Evolutionary conservation across 2,888 invertebrate species (phyloP), one percentile per base, ranked within the genome.

Genomic region (Endomychus coccineus): DNA sequence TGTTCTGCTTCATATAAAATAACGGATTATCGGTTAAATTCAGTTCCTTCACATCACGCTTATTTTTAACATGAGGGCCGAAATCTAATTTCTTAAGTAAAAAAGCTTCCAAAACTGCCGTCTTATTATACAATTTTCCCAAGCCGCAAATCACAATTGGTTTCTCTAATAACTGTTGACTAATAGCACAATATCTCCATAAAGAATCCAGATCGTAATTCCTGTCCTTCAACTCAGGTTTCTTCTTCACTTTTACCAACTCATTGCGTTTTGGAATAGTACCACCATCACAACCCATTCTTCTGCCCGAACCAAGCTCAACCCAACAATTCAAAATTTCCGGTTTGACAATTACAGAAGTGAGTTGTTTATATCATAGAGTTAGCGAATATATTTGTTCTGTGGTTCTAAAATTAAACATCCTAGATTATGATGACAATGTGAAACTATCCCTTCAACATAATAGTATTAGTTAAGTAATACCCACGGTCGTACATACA

Each of bases 101-200:
- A 17, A 97, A 70, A 10, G 83, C 78, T 61, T 97, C 94, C 19
- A 98, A 77, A 0, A 97, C 78, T 3, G 88, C 77, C 59, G 91
- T 88, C 61, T 98, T 98, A 58, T 85, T 94, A 69, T 96, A 98
- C 0, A 98, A 70, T 33, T 82, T 77, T 4, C 97, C 97, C 12
- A 95, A 70, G 13, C 84, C 83, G 66, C 96, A 97, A 30, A 88
- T 84, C 3, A 92, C 94, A 33, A 97, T 79, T 0, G 97, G 97
- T 46, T 77, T 69, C 59, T 83, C 80, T 10, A 97, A 66, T 1
- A 79, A 77, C 58, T 88, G 78, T 58, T 96, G 96, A 1, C 88
- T 85, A 35, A 97, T 71, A 3, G 90, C 81, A 61, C 98, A 98
- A 62, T 91, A 88, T 39, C 82, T 78, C 97, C 97, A 98, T 56